Percentiles rank a stretch among this genome's conserved stretches.
phyloP scores from a whole-genome alignment of 2,888 invertebrate species.

The Branchellion lobata region DNA sequence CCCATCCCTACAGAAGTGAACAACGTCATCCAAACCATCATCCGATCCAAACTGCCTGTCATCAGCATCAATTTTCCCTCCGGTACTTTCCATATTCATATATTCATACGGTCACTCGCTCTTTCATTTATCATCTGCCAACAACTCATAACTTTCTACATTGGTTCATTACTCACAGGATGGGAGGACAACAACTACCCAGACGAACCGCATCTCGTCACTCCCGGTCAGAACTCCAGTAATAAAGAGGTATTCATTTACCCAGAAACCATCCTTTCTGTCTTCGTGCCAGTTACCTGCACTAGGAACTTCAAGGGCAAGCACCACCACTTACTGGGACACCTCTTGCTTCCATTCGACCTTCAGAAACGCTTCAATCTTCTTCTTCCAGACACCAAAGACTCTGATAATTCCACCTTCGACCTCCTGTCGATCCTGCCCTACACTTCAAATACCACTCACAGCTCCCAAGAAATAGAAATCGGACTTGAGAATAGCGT shows the following conservation, averaged over 20 bases:
- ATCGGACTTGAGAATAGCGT: background rate
- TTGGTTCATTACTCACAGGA: conserved; percentile 66
- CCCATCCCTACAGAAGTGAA: conserved; percentile 78
- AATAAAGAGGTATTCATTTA: no score
- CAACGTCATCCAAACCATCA: conserved; percentile 60
- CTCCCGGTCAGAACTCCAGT: conserved; percentile 57
- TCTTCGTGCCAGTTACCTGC: conserved; percentile 93
- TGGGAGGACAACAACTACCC: conserved; percentile 83
- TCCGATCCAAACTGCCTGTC: conserved; percentile 60
- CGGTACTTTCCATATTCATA: conserved; percentile 56
- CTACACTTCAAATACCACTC: background rate
- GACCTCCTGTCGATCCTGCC: conserved; percentile 18
- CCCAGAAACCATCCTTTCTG: conserved; percentile 84
- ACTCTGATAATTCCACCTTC: conserved; percentile 63
- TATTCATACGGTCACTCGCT: background rate
- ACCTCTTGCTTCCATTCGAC: conserved; percentile 85
- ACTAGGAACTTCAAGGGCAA: conserved; percentile 75
- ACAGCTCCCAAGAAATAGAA: background rate
- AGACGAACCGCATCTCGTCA: conserved; percentile 67
- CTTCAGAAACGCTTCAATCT: conserved; percentile 78
- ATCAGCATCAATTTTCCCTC: conserved; percentile 91
- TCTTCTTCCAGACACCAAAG: conserved; percentile 79
- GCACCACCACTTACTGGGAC: conserved; percentile 79
- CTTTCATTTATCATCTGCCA: background rate
- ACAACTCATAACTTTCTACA: background rate